Evolutionary conservation across 2,797 vertebrate genomes (phyloP).

Genomic region (Eidolon dupreanum): DNA sequence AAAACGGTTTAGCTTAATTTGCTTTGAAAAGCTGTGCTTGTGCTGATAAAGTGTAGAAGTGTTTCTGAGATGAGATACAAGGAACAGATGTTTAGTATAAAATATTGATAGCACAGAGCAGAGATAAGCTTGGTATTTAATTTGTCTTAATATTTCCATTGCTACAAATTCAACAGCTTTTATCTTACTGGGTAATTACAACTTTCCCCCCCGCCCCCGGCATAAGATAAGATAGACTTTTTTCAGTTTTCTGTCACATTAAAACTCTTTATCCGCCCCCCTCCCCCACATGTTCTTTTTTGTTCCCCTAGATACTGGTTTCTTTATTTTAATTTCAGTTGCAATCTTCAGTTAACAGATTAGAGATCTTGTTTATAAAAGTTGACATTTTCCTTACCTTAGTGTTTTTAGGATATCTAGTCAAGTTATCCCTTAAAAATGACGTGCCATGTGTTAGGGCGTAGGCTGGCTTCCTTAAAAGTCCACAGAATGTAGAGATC

Average conservation of each 20-base stretch:
- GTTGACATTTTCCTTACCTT: neutral
- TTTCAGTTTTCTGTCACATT: slow-evolving; percentile 69
- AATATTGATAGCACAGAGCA: slow-evolving; percentile 81
- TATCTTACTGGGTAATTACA: slow-evolving; percentile 83
- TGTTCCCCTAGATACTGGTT: neutral
- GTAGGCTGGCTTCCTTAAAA: neutral
- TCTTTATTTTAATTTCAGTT: slow-evolving; percentile 63
- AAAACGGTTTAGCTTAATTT: slow-evolving; percentile 83
- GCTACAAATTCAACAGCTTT: slow-evolving; percentile 83
- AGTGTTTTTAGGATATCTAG: neutral
- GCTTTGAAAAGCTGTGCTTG: slow-evolving; percentile 82
- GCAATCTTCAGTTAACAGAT: slow-evolving; percentile 30
- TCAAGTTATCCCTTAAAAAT: neutral
- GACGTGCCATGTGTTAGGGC: neutral
- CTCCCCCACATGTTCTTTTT: neutral
- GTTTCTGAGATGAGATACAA: slow-evolving; percentile 83
- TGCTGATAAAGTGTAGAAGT: slow-evolving; percentile 82
- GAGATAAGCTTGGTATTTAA: slow-evolving; percentile 83
- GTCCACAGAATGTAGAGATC: neutral
- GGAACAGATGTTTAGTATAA: slow-evolving; percentile 84
- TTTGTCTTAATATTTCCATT: slow-evolving; percentile 85
- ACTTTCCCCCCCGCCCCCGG: neutral
- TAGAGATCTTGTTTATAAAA: slow-evolving; percentile 32
- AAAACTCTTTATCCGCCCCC: slow-evolving; percentile 62
- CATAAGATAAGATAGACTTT: slow-evolving; percentile 70